phyloP scores from a whole-genome alignment of 2,888 invertebrate genomes.

The Chironomus tentans region DNA sequence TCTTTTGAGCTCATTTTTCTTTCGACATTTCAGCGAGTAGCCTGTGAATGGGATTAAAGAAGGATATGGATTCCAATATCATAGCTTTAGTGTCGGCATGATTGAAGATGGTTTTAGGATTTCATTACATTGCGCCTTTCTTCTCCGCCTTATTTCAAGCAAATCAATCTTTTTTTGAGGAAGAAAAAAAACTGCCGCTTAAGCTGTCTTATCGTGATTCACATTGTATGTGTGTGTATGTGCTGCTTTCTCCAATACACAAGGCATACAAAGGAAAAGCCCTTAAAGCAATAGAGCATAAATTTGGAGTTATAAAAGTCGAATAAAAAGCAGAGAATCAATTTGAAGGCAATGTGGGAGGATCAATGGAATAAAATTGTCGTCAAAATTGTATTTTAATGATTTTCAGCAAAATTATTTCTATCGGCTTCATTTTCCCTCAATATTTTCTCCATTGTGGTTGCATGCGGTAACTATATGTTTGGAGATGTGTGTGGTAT shows the following conservation, averaged over 20 bases:
- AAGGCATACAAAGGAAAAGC: background rate
- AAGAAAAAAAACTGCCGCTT: background rate
- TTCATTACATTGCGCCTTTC: background rate
- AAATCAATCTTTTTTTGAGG: background rate
- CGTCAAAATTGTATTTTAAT: constrained; percentile 6
- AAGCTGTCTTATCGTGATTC: background rate
- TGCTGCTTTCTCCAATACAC: no score
- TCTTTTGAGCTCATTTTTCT: background rate
- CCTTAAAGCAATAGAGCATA: background rate
- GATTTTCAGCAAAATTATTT: background rate
- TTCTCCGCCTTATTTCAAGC: background rate
- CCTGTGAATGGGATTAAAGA: background rate
- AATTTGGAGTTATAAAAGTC: constrained; percentile 20
- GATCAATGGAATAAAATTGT: constrained; percentile 2
- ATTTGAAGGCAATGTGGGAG: constrained; percentile 7
- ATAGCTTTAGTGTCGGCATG: background rate
- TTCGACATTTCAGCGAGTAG: no score
- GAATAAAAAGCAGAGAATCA: constrained; percentile 18
- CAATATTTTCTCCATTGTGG: no score
- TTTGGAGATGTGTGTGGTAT: no score
- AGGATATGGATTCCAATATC: no score
- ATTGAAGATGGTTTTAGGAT: background rate
- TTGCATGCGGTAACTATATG: no score
- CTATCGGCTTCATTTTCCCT: no score
- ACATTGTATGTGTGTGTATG: background rate